phyloP scores from a whole-genome alignment of 2,888 invertebrate species.

The Hedychridium roseum region DNA sequence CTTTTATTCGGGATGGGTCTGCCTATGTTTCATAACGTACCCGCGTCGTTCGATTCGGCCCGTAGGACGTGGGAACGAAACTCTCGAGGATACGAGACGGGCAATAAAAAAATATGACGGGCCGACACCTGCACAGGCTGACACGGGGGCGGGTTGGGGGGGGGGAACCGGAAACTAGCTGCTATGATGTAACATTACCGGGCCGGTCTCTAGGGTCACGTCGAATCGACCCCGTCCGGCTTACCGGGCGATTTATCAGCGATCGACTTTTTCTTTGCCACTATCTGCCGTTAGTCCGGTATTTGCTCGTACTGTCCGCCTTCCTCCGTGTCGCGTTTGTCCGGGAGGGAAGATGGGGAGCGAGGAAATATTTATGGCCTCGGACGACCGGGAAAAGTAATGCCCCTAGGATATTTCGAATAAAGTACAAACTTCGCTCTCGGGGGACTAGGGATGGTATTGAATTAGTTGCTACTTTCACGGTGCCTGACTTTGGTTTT shows the following conservation, averaged over 20 bases:
- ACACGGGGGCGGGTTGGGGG: too few species aligned
- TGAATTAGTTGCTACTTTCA: too few species aligned
- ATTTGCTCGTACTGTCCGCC: too few species aligned
- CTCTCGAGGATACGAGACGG: constrained; percentile 9
- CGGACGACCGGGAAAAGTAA: too few species aligned
- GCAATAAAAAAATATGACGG: constrained; percentile 8
- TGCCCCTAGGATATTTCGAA: too few species aligned
- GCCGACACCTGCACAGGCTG: not conserved
- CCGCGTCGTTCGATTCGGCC: not conserved
- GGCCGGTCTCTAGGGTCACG: too few species aligned
- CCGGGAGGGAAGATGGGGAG: too few species aligned
- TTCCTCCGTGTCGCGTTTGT: too few species aligned
- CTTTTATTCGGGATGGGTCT: constrained; percentile 2
- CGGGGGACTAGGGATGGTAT: too few species aligned
- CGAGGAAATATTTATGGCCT: too few species aligned
- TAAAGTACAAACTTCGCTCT: too few species aligned
- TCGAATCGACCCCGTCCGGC: not conserved
- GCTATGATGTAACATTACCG: constrained; percentile 10
- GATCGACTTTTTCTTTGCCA: constrained; percentile 1
- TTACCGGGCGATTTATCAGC: constrained; percentile 2
- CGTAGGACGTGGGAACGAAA: constrained; percentile 16
- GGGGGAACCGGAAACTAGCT: constrained; percentile 8
- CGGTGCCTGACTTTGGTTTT: too few species aligned
- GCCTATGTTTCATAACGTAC: constrained; percentile 8
- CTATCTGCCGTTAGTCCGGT: not conserved